These are phyloP conservation scores for Heliangelus exortis DNA, from an alignment of 2,797 vertebrate species.

Conservation along the genomic window DNA sequence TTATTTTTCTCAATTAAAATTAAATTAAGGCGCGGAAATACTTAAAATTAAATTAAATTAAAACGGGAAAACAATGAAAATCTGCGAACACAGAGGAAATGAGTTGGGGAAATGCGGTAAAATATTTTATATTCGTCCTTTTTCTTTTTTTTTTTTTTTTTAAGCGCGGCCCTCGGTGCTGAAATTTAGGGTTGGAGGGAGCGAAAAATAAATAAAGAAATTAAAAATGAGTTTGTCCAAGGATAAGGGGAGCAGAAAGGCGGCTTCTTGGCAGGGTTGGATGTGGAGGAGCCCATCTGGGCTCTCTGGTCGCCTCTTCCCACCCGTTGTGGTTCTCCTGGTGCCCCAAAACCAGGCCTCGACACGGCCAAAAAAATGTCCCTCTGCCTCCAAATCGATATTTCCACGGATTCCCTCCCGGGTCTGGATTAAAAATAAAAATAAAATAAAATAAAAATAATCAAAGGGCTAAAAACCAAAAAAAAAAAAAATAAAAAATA, in stretches of 20 bases:
- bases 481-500: no score
- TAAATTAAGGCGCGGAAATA: neutral
- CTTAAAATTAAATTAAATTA: neutral
- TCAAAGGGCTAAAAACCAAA: no score
- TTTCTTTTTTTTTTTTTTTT: no score
- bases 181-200: neutral
- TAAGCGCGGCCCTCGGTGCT: neutral
- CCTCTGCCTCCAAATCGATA: neutral
- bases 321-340: neutral
- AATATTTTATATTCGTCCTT: neutral
- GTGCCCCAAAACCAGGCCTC: slow-evolving; percentile 12
- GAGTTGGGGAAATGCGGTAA: neutral
- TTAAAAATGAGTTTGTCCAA: no score
- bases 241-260: neutral
- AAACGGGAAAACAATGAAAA: neutral
- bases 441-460: no score
- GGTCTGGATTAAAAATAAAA: neutral
- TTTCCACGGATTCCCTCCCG: neutral
- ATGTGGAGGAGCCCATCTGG: neutral
- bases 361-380: neutral
- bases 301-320: neutral
- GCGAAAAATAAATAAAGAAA: no score
- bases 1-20: neutral
- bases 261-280: neutral
- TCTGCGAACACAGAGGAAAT: neutral